A percentile compares a stretch with the other conserved stretches of the same genome.
Conservation (phyloP, 2,113 vertebrate species). For the Percina caprodes region DNA sequence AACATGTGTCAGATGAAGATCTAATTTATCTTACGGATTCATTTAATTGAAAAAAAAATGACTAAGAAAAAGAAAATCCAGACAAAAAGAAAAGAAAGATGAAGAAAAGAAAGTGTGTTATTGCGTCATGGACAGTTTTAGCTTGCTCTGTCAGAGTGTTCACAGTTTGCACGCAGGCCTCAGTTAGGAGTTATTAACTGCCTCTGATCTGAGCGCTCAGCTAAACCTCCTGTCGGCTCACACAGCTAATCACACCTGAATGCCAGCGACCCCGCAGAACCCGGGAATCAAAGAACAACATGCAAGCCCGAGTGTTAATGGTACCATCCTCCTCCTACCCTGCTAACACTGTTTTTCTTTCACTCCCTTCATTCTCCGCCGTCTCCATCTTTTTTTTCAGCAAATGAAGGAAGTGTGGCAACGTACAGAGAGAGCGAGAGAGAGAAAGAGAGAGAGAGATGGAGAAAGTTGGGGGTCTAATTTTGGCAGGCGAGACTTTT, state of each 20-base stretch:
- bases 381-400: slow-evolving; percentile 38
- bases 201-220: slow-evolving; percentile 55
- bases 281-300: slow-evolving; percentile 62
- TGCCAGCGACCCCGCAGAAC: slow-evolving; percentile 29
- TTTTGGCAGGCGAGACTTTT: slow-evolving; percentile 69
- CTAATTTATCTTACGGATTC: background rate
- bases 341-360: slow-evolving; percentile 73
- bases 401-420: slow-evolving; percentile 52
- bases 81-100: background rate
- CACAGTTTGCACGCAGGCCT: slow-evolving; percentile 16
- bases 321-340: slow-evolving; percentile 61
- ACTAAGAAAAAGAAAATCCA: background rate
- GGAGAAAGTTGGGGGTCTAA: slow-evolving; percentile 64
- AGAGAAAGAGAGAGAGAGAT: slow-evolving; percentile 25
- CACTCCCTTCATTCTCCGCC: slow-evolving; percentile 51
- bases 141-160: background rate
- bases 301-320: slow-evolving; percentile 57
- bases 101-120: background rate
- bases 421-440: slow-evolving; percentile 21
- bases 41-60: background rate
- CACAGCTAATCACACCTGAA: slow-evolving; percentile 66
- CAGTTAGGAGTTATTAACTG: slow-evolving; percentile 45
- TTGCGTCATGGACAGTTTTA: background rate
- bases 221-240: slow-evolving; percentile 41
- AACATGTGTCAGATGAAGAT: background rate